Evolutionary conservation across 2,797 vertebrate species (phyloP).

Genomic region (Tinamus major): DNA sequence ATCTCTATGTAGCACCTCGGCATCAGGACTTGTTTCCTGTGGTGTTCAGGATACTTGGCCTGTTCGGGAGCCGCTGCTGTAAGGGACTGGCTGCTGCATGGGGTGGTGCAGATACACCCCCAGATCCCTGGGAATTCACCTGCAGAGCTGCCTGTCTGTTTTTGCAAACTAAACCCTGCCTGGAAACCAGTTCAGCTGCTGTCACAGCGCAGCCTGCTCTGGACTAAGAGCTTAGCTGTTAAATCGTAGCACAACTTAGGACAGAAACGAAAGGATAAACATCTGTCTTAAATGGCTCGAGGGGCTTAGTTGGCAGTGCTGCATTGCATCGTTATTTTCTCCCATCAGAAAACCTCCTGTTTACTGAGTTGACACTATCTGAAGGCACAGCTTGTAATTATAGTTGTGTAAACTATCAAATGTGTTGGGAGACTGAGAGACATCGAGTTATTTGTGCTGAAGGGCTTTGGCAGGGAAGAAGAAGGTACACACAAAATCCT

Average conservation of each 20-base stretch:
- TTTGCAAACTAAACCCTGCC: background rate
- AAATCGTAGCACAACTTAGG: background rate
- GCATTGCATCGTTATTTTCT: background rate
- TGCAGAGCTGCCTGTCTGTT: background rate
- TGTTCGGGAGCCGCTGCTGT: too few species aligned
- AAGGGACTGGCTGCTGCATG: too few species aligned
- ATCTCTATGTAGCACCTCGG: background rate
- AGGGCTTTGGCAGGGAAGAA: background rate
- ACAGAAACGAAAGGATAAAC: background rate
- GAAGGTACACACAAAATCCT: background rate
- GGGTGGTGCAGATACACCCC: background rate
- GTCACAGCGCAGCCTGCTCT: background rate
- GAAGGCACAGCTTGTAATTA: background rate
- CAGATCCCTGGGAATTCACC: background rate
- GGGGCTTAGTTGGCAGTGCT: background rate
- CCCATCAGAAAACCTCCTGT: background rate
- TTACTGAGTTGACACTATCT: background rate
- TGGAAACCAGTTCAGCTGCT: background rate
- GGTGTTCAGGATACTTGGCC: too few species aligned
- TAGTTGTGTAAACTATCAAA: accelerated
- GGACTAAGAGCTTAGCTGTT: background rate
- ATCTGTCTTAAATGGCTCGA: background rate
- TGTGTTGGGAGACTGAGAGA: background rate
- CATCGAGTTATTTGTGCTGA: background rate
- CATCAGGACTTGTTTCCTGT: too few species aligned